Conservation (phyloP, 2,113 vertebrate species). For the Oplegnathus fasciatus region DNA sequence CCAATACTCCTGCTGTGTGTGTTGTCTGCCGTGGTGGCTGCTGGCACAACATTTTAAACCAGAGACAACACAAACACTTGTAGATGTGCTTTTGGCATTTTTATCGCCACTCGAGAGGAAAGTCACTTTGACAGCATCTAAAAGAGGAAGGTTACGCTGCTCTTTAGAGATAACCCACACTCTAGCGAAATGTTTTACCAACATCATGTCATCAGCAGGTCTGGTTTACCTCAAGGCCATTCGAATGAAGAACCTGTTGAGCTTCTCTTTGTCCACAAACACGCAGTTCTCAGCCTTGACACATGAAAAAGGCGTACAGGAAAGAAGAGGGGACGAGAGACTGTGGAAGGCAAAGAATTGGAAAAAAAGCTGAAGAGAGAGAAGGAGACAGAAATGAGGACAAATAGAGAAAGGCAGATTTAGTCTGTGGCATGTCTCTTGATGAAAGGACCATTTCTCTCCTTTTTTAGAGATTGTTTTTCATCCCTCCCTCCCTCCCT, state of each 20-base stretch:
- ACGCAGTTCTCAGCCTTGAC: not conserved
- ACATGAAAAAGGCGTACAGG: not conserved
- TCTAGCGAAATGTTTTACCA: conserved; percentile 4
- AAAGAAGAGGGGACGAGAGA: not conserved
- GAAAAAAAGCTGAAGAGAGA: conserved; percentile 14
- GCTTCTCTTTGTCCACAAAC: not conserved
- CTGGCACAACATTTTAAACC: not conserved
- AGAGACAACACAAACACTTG: conserved; percentile 12
- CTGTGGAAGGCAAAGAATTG: not conserved
- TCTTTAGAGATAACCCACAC: conserved; percentile 24
- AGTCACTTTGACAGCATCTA: not conserved
- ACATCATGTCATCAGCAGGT: not conserved
- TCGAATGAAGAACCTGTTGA: conserved; percentile 25
- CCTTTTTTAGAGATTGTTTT: conserved; percentile 67
- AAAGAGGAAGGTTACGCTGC: conserved; percentile 4
- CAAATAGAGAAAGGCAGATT: conserved; percentile 48
- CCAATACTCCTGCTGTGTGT: not conserved
- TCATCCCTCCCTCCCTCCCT: conserved; percentile 44
- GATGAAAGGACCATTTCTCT: conserved; percentile 64
- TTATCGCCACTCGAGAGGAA: conserved; percentile 12
- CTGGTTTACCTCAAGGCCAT: conserved; percentile 29
- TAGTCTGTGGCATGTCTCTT: conserved; percentile 60
- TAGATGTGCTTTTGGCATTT: conserved; percentile 1
- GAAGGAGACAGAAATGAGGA: conserved; percentile 41
- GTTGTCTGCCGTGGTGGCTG: conserved; percentile 1